These are phyloP conservation scores for Scaptomyza reducta DNA, from an alignment of 2,888 invertebrate species.

Conservation along the genomic window DNA sequence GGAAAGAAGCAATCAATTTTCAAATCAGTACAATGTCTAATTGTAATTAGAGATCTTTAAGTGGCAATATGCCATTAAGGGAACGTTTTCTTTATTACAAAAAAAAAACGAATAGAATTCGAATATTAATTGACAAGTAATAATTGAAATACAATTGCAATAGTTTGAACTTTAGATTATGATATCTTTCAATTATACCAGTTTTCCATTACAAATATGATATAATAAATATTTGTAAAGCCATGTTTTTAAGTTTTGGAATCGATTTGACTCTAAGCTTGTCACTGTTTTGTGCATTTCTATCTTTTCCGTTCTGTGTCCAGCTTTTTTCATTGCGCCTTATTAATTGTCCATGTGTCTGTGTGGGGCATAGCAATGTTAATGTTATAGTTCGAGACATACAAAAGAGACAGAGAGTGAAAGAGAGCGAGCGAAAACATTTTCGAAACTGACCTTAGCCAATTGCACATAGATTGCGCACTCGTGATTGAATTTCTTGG, in stretches of 20 bases:
- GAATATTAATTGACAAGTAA: constrained; percentile 16
- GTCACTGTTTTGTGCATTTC: constrained; percentile 4
- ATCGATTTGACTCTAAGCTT: background rate
- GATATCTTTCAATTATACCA: background rate
- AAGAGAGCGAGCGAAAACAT: background rate
- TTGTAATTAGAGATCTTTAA: constrained; percentile 11
- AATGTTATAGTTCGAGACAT: constrained; percentile 1
- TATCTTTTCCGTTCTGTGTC: background rate
- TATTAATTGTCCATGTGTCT: constrained; percentile 8
- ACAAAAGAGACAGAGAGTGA: background rate
- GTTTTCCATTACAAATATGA: background rate
- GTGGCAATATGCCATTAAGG: constrained; percentile 13
- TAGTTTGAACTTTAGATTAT: background rate
- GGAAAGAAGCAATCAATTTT: constrained; percentile 4
- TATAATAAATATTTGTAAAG: background rate
- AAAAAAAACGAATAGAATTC: too few species aligned
- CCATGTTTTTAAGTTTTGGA: background rate
- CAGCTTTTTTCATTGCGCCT: background rate
- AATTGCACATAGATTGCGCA: constrained; percentile 53
- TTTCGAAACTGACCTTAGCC: constrained; percentile 60
- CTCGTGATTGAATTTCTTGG: constrained; percentile 24
- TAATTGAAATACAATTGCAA: background rate
- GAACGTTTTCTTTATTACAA: constrained; percentile 17
- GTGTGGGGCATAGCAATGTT: constrained; percentile 25
- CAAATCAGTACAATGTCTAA: constrained; percentile 8